Conservation (phyloP, 2,797 vertebrate genomes). For the Muraenolepis orangiensis region DNA sequence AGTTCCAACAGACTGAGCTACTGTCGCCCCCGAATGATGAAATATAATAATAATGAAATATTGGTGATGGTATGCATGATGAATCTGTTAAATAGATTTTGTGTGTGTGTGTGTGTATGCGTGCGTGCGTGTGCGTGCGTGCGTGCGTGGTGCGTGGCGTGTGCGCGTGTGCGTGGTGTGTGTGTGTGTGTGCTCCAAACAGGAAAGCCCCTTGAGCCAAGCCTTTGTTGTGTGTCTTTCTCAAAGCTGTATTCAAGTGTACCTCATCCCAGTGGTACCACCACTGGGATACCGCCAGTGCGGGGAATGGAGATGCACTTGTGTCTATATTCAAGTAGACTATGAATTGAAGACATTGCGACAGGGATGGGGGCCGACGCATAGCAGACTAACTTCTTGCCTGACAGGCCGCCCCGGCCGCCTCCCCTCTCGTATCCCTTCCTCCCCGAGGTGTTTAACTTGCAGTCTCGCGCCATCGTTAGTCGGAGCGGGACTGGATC, state of each 20-base stretch:
- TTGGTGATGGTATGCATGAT: conserved; percentile 41
- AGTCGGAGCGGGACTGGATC: background rate
- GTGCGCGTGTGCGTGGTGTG: background rate
- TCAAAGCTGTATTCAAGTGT: conserved; percentile 29
- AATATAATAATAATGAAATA: no score
- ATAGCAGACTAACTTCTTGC: conserved; percentile 33
- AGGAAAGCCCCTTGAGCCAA: background rate
- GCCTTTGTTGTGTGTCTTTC: background rate
- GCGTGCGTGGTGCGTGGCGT: background rate
- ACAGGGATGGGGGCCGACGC: conserved; percentile 19
- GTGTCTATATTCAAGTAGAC: conserved; percentile 51
- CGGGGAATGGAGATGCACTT: conserved; percentile 47
- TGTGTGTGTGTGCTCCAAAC: background rate
- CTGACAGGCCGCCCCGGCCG: conserved; percentile 34
- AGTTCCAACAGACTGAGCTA: no score
- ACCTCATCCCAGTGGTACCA: conserved; percentile 54
- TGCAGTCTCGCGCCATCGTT: background rate
- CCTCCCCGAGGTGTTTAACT: background rate
- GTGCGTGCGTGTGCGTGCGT: background rate
- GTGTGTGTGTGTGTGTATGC: background rate
- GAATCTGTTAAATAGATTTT: conserved; percentile 16
- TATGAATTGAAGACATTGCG: conserved; percentile 39
- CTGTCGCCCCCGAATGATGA: no score
- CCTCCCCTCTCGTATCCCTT: conserved; percentile 24
- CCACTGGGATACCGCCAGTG: conserved; percentile 51